Evolutionary conservation across 2,797 vertebrate genomes (phyloP).

Genomic region (Antrozous pallidus): DNA sequence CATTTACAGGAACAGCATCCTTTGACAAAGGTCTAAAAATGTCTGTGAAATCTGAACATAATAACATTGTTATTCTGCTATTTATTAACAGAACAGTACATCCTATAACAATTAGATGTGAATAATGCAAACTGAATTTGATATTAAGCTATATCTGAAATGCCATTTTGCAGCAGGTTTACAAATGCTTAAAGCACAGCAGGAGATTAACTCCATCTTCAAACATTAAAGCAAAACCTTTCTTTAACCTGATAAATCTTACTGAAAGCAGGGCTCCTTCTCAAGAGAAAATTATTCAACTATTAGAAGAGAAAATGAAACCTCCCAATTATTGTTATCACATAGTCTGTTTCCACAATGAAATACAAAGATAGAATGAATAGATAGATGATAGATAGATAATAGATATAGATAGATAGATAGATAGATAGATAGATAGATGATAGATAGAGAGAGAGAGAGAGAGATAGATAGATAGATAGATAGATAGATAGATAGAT

Average conservation of each 20-base stretch:
- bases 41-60: slow-evolving; percentile 78
- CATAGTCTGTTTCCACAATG: slow-evolving; percentile 48
- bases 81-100: slow-evolving; percentile 84
- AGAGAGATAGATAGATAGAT: neutral
- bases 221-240: slow-evolving; percentile 87
- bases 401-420: neutral
- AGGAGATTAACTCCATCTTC: slow-evolving; percentile 85
- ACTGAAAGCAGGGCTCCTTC: slow-evolving; percentile 76
- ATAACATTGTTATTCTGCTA: slow-evolving; percentile 82
- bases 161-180: slow-evolving; percentile 84
- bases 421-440: neutral
- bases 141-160: slow-evolving; percentile 86
- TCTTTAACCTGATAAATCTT: slow-evolving; percentile 83
- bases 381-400: neutral
- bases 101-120: slow-evolving; percentile 84
- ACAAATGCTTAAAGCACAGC: slow-evolving; percentile 85
- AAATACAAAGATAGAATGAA: slow-evolving; percentile 67
- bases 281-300: slow-evolving; percentile 79
- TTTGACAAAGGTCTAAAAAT: slow-evolving; percentile 82
- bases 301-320: slow-evolving; percentile 70
- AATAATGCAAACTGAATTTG: slow-evolving; percentile 85
- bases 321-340: slow-evolving; percentile 66
- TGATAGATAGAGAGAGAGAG: neutral
- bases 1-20: slow-evolving; percentile 77
- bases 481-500: neutral